A percentile compares a stretch with the other conserved stretches of the same genome.
Conservation (phyloP, 2,888 invertebrate species). For the Nasonovia ribisnigri region DNA sequence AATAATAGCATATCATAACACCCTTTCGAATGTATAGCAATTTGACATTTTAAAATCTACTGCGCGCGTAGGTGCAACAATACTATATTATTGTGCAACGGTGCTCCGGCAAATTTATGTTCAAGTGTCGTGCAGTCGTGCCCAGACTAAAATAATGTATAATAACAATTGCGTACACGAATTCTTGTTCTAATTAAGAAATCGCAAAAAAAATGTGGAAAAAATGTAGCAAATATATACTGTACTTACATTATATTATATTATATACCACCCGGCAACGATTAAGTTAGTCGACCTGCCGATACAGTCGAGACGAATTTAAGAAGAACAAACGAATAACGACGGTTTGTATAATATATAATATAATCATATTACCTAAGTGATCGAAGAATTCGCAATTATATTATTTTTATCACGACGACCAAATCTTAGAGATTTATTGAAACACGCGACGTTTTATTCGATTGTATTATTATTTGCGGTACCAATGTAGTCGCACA, state of each 20-base stretch:
- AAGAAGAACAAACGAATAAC: neutral
- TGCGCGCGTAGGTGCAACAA: neutral
- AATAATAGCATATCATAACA: neutral
- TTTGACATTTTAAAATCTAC: neutral
- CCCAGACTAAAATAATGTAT: neutral
- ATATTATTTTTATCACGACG: neutral
- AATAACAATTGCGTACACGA: slow-evolving; percentile 29
- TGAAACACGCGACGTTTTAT: neutral
- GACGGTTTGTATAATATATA: neutral
- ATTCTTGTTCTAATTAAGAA: slow-evolving; percentile 18
- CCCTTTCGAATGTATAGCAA: neutral
- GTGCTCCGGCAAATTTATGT: neutral
- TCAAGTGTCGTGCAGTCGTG: slow-evolving; percentile 39
- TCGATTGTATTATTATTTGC: neutral
- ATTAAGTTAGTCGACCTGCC: neutral
- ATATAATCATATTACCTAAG: neutral
- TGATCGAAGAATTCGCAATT: neutral
- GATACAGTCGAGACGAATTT: neutral
- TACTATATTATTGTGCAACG: slow-evolving; percentile 29
- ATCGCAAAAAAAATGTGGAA: neutral
- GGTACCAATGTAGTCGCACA: neutral
- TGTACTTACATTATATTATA: neutral
- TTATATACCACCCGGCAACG: neutral
- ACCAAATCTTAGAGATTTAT: neutral
- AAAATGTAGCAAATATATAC: neutral